These are phyloP conservation scores for Lepidostoma basale DNA, from an alignment of 1,140 invertebrate species.

Conservation along the genomic window DNA sequence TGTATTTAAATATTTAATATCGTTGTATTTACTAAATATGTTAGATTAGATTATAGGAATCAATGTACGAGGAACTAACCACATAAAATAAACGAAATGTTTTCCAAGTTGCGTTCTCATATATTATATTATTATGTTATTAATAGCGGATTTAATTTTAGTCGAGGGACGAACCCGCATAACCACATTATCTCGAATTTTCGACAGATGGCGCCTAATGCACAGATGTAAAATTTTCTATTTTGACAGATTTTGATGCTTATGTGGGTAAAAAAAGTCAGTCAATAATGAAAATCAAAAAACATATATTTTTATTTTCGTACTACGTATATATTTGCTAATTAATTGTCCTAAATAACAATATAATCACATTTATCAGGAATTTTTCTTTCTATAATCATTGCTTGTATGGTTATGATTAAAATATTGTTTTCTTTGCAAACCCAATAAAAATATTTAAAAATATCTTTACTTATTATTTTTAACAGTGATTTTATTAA, in stretches of 20 bases:
- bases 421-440: too few species aligned
- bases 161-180: background rate
- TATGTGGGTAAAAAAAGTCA: background rate
- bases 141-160: background rate
- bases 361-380: too few species aligned
- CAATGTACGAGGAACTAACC: conserved; percentile 8
- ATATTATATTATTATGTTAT: conserved; percentile 2
- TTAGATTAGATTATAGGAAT: conserved; percentile 5
- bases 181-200: background rate
- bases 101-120: conserved; percentile 23
- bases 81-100: conserved; percentile 1
- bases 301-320: too few species aligned
- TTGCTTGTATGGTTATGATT: too few species aligned
- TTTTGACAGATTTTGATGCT: background rate
- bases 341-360: too few species aligned
- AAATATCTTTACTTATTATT: too few species aligned
- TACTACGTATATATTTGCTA: too few species aligned
- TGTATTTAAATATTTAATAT: background rate
- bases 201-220: background rate
- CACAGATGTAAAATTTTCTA: background rate
- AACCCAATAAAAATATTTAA: too few species aligned
- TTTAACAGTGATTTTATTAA: too few species aligned
- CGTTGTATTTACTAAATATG: background rate
- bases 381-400: too few species aligned
- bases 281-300: too few species aligned